Evolutionary conservation across 2,888 invertebrate species (phyloP).

Genomic region (Xiphydria camelus): DNA sequence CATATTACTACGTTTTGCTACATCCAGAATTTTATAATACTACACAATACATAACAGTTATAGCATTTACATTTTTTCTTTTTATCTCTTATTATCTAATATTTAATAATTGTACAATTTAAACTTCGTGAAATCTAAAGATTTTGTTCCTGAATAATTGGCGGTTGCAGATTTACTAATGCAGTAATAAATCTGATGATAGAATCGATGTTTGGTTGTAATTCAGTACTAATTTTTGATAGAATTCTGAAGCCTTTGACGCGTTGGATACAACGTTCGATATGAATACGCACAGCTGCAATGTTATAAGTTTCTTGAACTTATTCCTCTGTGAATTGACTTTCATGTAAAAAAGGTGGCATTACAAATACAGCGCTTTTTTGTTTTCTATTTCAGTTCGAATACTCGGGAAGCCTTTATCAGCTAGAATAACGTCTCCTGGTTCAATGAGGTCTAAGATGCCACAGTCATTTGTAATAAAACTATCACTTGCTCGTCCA

Average conservation of each 20-base stretch:
- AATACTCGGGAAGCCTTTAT: no score
- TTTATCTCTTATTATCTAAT: no score
- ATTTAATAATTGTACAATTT: no score
- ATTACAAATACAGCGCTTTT: constrained; percentile 25
- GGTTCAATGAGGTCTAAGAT: constrained; percentile 27
- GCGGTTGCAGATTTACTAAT: constrained; percentile 16
- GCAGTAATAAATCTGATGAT: constrained; percentile 18
- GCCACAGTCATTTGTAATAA: constrained; percentile 27
- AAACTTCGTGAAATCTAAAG: no score
- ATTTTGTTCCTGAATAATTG: constrained; percentile 11
- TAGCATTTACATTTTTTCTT: no score
- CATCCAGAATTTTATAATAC: no score
- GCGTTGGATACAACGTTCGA: constrained; percentile 17
- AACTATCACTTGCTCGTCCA: constrained; percentile 25
- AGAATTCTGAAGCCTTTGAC: constrained; percentile 21
- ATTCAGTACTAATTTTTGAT: constrained; percentile 12
- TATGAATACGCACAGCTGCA: constrained; percentile 24
- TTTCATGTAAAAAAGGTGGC: constrained; percentile 21
- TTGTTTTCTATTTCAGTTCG: constrained; percentile 14
- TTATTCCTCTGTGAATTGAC: constrained; percentile 21
- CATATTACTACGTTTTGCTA: no score
- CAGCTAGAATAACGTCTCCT: constrained; percentile 27
- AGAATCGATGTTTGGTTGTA: constrained; percentile 18
- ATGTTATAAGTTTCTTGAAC: constrained; percentile 18
- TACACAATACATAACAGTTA: no score